Evolutionary conservation across 2,113 vertebrate genomes (phyloP).

Genomic region (Egretta garzetta): DNA sequence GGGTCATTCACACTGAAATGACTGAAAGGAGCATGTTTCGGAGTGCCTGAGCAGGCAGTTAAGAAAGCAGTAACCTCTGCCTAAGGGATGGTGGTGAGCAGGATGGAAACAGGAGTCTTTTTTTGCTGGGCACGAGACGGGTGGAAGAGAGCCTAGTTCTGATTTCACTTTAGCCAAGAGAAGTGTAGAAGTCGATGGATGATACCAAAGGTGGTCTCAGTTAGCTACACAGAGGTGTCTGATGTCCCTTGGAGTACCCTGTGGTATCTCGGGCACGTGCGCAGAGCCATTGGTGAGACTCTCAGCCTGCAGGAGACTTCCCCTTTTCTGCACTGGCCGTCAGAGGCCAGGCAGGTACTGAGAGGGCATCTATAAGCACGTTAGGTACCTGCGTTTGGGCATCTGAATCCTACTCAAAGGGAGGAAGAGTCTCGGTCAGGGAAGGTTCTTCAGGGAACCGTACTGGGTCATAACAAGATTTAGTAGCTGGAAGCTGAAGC

Average conservation of each 20-base stretch:
- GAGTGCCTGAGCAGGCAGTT: background rate
- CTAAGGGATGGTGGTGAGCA: background rate
- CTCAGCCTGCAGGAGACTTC: background rate
- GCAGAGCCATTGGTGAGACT: background rate
- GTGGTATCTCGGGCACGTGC: too few species aligned
- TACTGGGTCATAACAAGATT: background rate
- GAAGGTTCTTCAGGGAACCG: background rate
- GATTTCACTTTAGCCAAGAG: background rate
- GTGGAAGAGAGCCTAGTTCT: background rate
- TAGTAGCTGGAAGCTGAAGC: background rate
- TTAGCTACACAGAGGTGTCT: background rate
- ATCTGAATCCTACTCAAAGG: background rate
- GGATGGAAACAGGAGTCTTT: background rate
- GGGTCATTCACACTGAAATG: background rate
- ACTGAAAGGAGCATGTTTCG: background rate
- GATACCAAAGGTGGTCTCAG: background rate
- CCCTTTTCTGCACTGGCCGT: background rate
- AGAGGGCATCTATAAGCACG: fast-evolving
- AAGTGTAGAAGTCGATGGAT: background rate
- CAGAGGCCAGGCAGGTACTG: background rate
- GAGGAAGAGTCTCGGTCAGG: background rate
- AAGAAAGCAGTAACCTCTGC: background rate
- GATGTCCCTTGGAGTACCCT: background rate
- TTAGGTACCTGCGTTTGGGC: background rate
- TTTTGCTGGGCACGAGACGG: fast-evolving